phyloP scores from a whole-genome alignment of 2,888 invertebrate species.

The Deilephila elpenor region DNA sequence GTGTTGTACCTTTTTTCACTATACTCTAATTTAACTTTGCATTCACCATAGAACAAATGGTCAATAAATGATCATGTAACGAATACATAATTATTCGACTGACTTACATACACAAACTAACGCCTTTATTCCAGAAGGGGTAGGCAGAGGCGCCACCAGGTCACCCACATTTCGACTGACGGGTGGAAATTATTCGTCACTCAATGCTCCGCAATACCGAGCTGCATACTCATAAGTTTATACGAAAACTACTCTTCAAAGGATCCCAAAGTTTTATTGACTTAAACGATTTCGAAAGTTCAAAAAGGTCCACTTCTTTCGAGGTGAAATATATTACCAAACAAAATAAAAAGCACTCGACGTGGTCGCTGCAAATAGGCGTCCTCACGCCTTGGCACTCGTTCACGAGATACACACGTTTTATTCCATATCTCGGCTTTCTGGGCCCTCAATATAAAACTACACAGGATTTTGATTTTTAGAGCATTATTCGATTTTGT shows the following conservation, averaged over 20 bases:
- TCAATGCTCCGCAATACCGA: not conserved
- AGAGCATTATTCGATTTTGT: too few relatives aligned
- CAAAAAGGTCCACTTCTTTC: not conserved
- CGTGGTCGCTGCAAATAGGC: not conserved
- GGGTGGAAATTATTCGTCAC: not conserved
- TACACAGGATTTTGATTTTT: not conserved
- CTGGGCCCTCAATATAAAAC: not conserved
- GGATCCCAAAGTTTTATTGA: not conserved
- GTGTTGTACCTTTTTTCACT: too few relatives aligned
- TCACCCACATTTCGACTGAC: too few relatives aligned
- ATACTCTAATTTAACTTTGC: too few relatives aligned
- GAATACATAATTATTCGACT: too few relatives aligned
- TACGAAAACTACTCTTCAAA: not conserved
- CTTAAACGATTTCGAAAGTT: not conserved
- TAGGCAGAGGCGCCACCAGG: too few relatives aligned
- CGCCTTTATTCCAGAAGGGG: too few relatives aligned
- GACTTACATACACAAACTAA: too few relatives aligned
- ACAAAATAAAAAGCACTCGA: not conserved
- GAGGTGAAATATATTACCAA: not conserved
- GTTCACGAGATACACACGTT: not conserved
- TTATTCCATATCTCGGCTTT: not conserved
- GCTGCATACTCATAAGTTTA: not conserved
- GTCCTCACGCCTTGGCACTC: not conserved
- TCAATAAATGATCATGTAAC: too few relatives aligned
- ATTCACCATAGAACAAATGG: too few relatives aligned